Conservation (phyloP, 2,888 invertebrate genomes). For the Melieria omissa region DNA sequence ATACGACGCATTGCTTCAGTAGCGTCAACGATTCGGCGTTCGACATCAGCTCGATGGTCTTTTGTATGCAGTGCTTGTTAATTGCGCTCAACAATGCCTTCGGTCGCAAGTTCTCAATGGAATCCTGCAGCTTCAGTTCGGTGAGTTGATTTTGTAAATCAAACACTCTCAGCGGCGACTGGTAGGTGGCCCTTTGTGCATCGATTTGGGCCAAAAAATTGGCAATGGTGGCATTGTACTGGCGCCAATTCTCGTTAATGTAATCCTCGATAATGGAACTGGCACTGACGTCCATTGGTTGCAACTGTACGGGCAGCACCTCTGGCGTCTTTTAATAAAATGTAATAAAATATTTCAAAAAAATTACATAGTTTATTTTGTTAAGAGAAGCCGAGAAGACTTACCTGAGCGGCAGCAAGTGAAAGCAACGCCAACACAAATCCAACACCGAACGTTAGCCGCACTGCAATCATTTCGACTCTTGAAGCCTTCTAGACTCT, state of each 20-base stretch:
- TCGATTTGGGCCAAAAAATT: conserved; percentile 33
- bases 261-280: conserved; percentile 39
- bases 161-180: conserved; percentile 28
- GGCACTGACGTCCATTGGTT: neutral
- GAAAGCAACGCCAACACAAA: too few relatives aligned
- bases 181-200: conserved; percentile 22
- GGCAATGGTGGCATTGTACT: conserved; percentile 39
- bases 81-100: conserved; percentile 37
- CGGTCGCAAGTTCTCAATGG: conserved; percentile 39
- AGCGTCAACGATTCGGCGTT: conserved; percentile 20
- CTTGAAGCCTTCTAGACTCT: too few relatives aligned
- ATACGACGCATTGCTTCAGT: conserved; percentile 32
- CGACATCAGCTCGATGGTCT: conserved; percentile 39
- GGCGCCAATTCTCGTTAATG: conserved; percentile 42
- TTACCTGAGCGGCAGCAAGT: too few relatives aligned
- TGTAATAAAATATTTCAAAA: too few relatives aligned
- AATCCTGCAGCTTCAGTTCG: conserved; percentile 24
- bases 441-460: too few relatives aligned
- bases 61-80: conserved; percentile 42
- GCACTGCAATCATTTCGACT: too few relatives aligned
- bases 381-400: too few relatives aligned
- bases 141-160: conserved; percentile 33
- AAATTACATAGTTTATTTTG: too few relatives aligned
- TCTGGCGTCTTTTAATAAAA: too few relatives aligned
- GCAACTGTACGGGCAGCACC: too few relatives aligned